Percentiles rank a stretch among this genome's conserved stretches.
Conservation (phyloP, 2,797 vertebrate species). For the Serranus cabrilla region DNA sequence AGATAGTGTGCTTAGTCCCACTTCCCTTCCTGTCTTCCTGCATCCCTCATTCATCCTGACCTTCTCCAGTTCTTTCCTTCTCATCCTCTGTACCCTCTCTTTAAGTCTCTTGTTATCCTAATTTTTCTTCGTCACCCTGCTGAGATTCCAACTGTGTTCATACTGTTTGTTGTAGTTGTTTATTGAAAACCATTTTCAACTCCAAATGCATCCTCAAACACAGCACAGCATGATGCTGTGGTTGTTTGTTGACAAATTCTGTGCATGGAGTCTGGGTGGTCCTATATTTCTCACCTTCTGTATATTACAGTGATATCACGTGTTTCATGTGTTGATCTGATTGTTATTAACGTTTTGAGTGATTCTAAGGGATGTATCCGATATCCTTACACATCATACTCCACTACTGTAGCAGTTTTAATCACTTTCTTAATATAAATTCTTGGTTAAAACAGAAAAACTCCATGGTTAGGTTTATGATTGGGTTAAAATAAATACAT, state of each 20-base stretch:
- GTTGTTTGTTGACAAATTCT: constrained; percentile 1
- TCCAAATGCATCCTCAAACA: constrained; percentile 12
- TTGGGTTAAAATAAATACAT: too few species aligned
- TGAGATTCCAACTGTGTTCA: constrained; percentile 11
- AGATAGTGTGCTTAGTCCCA: not conserved
- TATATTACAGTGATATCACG: too few species aligned
- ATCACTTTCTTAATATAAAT: too few species aligned
- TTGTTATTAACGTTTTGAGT: not conserved
- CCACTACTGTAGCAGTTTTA: not conserved
- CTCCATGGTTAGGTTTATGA: too few species aligned
- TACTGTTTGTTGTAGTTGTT: constrained; percentile 16
- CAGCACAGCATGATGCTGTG: constrained; percentile 10
- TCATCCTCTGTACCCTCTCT: not conserved
- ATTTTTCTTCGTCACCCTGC: constrained; percentile 13
- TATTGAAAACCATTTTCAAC: constrained; percentile 12
- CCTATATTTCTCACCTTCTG: not conserved
- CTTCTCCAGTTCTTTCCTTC: not conserved
- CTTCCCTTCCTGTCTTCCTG: constrained; percentile 4
- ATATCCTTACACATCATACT: too few species aligned
- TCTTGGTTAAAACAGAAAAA: too few species aligned
- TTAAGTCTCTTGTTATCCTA: not conserved
- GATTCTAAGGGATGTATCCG: not conserved
- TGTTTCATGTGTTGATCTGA: not conserved
- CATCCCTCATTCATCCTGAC: constrained; percentile 10
- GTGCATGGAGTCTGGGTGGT: not conserved